These are phyloP conservation scores for Acheta domesticus DNA, from an alignment of 2,888 invertebrate genomes.

Conservation along the genomic window DNA sequence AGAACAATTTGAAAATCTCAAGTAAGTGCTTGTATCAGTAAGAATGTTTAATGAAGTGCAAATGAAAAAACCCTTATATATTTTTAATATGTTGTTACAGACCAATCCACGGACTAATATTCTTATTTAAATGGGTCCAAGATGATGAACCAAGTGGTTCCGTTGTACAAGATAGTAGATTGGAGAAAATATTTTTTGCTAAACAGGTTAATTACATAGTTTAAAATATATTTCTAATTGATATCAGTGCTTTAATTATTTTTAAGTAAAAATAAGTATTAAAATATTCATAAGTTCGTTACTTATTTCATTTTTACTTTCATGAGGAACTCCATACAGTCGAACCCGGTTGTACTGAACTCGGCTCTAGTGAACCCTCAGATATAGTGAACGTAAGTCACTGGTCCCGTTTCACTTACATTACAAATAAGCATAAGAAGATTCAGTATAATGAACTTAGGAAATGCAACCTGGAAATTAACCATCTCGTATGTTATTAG, in stretches of 20 bases:
- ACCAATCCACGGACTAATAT: slow-evolving; percentile 97
- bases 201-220: slow-evolving; percentile 68
- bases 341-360: too few relatives aligned
- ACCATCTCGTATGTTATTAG: too few relatives aligned
- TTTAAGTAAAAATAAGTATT: too few relatives aligned
- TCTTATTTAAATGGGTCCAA: slow-evolving; percentile 91
- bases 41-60: background rate
- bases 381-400: too few relatives aligned
- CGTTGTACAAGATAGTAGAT: slow-evolving; percentile 72
- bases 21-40: slow-evolving; percentile 57
- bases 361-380: too few relatives aligned
- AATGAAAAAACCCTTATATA: background rate
- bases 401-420: too few relatives aligned
- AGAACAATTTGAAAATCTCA: slow-evolving; percentile 80
- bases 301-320: too few relatives aligned
- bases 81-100: slow-evolving; percentile 52
- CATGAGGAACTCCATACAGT: too few relatives aligned
- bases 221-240: slow-evolving; percentile 19
- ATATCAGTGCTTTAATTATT: background rate
- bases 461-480: too few relatives aligned
- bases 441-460: too few relatives aligned
- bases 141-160: slow-evolving; percentile 76
- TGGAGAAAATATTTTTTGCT: slow-evolving; percentile 95
- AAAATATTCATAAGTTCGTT: too few relatives aligned
- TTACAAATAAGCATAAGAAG: too few relatives aligned